A percentile compares a stretch with the other conserved stretches of the same genome.
These are phyloP conservation scores for Folsomia manolachei DNA, from an alignment of 2,888 invertebrate genomes.

Conservation along the genomic window DNA sequence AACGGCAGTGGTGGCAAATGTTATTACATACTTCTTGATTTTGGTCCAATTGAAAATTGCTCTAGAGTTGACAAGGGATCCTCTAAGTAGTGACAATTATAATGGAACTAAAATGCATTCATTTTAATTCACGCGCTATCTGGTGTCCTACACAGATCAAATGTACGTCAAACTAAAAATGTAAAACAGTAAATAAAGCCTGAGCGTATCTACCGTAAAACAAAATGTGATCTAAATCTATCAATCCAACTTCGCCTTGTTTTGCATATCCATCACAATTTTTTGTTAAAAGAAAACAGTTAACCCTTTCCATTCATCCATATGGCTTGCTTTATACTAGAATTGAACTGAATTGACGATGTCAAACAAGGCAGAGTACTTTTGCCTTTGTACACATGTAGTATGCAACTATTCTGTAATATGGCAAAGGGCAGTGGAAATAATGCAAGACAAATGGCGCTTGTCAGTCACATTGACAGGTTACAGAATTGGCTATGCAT, in stretches of 20 bases:
- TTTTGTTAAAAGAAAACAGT: not conserved
- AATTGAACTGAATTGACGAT: too few species aligned
- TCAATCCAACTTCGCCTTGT: not conserved
- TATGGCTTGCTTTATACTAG: too few species aligned
- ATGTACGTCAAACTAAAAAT: too few species aligned
- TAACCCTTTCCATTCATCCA: not conserved
- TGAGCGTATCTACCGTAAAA: too few species aligned
- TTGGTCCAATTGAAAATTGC: slow-evolving; percentile 7
- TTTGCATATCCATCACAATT: not conserved
- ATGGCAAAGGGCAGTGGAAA: too few species aligned
- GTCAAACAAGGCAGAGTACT: not conserved
- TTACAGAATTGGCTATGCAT: not conserved
- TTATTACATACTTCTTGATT: not conserved
- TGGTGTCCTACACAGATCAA: too few species aligned
- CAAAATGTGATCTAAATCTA: not conserved
- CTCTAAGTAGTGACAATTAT: too few species aligned
- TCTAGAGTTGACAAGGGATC: not conserved
- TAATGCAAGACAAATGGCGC: slow-evolving; percentile 9
- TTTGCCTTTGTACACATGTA: not conserved
- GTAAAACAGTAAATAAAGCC: too few species aligned
- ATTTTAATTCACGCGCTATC: too few species aligned
- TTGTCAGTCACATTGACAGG: slow-evolving; percentile 16
- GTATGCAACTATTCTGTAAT: not conserved
- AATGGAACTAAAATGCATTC: not conserved
- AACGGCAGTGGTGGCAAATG: not conserved